Evolutionary conservation across 2,888 invertebrate species (phyloP).

Genomic region (Amorpha juglandis): DNA sequence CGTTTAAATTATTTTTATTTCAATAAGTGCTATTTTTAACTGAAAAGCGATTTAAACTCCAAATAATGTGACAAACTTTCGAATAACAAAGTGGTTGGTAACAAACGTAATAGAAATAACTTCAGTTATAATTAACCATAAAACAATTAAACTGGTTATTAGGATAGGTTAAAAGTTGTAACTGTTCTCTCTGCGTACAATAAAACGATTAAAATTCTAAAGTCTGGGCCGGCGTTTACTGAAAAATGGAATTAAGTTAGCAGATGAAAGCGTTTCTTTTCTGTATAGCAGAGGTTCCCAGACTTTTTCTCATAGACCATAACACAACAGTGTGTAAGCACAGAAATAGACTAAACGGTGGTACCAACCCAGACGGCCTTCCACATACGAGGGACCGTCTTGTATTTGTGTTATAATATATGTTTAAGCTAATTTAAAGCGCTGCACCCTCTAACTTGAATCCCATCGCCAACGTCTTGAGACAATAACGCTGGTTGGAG

Average conservation of each 20-base stretch:
- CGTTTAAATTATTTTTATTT: no score
- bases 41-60: not conserved
- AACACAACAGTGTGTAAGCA: no score
- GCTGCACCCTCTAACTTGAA: not conserved
- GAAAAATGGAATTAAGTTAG: conserved; percentile 31
- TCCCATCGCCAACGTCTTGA: conserved; percentile 21
- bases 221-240: conserved; percentile 34
- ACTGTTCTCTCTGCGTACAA: conserved; percentile 43
- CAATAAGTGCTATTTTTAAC: no score
- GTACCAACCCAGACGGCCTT: no score
- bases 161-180: conserved; percentile 43
- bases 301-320: no score
- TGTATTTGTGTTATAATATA: no score
- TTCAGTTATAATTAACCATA: conserved; percentile 38
- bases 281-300: no score
- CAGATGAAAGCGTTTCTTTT: conserved; percentile 14
- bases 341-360: no score
- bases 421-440: not conserved
- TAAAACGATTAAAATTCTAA: conserved; percentile 56
- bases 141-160: conserved; percentile 50
- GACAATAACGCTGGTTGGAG: conserved; percentile 42
- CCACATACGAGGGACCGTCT: no score
- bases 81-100: conserved; percentile 14
- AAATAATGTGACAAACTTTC: conserved; percentile 8
- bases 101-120: conserved; percentile 23